Evolutionary conservation across 2,888 invertebrate species (phyloP).

Genomic region (Drosophila austrosaltans): DNA sequence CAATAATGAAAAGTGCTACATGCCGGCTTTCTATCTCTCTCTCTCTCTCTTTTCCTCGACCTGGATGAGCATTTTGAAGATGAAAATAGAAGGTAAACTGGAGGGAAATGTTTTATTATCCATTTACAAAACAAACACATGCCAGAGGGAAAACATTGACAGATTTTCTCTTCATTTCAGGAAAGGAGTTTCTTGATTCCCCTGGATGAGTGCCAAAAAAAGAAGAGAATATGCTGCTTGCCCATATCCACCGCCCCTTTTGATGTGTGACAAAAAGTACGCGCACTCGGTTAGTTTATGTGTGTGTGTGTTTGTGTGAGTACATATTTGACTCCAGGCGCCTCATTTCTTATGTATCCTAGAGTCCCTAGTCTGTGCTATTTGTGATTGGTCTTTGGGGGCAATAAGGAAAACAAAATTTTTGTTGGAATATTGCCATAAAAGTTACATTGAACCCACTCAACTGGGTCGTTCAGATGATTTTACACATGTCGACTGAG

Average conservation of each 20-base stretch:
- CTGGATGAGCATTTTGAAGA: slow-evolving; percentile 32
- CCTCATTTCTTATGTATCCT: slow-evolving; percentile 9
- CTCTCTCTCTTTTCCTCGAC: slow-evolving; percentile 1
- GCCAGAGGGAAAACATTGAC: slow-evolving; percentile 23
- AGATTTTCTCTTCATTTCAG: slow-evolving; percentile 26
- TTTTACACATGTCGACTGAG: not conserved
- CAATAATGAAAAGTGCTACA: slow-evolving; percentile 63
- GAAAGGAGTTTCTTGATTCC: slow-evolving; percentile 22
- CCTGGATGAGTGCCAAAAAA: slow-evolving; percentile 49
- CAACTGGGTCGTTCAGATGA: not conserved
- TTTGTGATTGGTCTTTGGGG: slow-evolving; percentile 35
- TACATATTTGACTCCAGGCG: slow-evolving; percentile 18
- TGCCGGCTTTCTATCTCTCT: slow-evolving; percentile 10
- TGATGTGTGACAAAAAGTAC: slow-evolving; percentile 39
- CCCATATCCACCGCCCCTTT: slow-evolving; percentile 11
- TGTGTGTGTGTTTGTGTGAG: not conserved
- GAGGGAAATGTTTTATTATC: slow-evolving; percentile 34
- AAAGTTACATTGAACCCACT: slow-evolving; percentile 42
- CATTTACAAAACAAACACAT: slow-evolving; percentile 35
- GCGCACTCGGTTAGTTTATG: not conserved
- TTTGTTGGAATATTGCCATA: slow-evolving; percentile 36
- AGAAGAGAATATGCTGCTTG: too few relatives aligned
- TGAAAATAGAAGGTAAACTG: slow-evolving; percentile 12
- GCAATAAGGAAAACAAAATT: slow-evolving; percentile 51
- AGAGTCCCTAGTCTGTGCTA: slow-evolving; percentile 9